A percentile compares a stretch with the other conserved stretches of the same genome.
These are phyloP conservation scores for Linurgus olivaceus DNA, from an alignment of 2,797 vertebrate genomes.

Conservation along the genomic window DNA sequence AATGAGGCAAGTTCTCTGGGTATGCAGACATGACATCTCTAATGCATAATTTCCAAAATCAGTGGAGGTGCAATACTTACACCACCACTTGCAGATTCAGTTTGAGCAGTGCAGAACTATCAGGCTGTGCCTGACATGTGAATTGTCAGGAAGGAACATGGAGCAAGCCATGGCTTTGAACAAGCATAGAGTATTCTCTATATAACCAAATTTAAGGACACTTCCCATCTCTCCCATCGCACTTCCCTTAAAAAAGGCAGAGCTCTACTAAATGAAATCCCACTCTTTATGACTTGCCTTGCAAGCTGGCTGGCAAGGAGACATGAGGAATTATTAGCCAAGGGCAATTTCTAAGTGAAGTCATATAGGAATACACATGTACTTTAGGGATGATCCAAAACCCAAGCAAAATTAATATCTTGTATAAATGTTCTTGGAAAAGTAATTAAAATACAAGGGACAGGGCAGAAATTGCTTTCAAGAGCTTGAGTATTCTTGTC, in stretches of 20 bases:
- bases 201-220: not conserved
- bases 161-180: not conserved
- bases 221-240: not conserved
- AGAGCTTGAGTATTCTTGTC: not conserved
- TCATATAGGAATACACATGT: not conserved
- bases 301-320: not conserved
- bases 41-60: not conserved
- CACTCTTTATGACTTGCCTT: not conserved
- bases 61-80: not conserved
- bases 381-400: not conserved
- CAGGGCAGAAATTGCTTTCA: not conserved
- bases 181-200: not conserved
- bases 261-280: not conserved
- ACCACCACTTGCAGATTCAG: not conserved
- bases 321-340: not conserved
- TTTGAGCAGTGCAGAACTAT: not conserved
- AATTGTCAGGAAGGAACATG: not conserved
- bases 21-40: not conserved
- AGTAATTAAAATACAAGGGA: not conserved
- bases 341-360: not conserved
- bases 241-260: not conserved
- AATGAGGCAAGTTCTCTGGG: not conserved
- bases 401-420: not conserved
- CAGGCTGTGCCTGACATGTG: accelerated
- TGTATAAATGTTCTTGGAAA: not conserved